Base-by-base conservation (phyloP, 1,140 invertebrate genomes). In the Drosophila azteca region DNA sequence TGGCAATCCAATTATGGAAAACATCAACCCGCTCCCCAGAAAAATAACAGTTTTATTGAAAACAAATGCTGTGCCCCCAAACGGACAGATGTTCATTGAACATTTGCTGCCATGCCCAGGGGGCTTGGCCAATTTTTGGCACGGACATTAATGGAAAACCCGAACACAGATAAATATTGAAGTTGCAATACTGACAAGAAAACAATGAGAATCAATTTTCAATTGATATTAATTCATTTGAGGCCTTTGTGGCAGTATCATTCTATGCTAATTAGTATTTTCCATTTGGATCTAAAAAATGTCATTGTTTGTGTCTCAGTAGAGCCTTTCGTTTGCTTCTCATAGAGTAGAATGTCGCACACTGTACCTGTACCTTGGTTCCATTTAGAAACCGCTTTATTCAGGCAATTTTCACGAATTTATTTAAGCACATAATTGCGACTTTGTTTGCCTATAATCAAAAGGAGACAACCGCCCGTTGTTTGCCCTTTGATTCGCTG, bases 1-100 rank as follows among this genome's bases (percentile, higher is more conserved):
- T 70, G 50, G 61, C 65, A 79, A 87, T 83, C 88, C 52, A 87
- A 87, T 87, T 87, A 88, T 22, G 50, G 65, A 48, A 46, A 43
- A 48, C 9, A 53, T 41, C 11, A 15, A 50, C 1, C 51, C 31
- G 22, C 24, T 31, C 39, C n/a, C 9, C 46, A 35, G 43, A 22
- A 35, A 53, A 20, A 0, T 1, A 20, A 31, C 51, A 51, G 43
- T 68, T 60, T 77, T 79, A 68, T 71, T 64, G 54, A 77, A 73
- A 68, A 51, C 41, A 66, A 54, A 45, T 29, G 4, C 41, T 60
- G n/a, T 35, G 45, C 45, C 45, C 50, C 8, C 17, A 20, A 20
- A 20, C 17, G 17, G 17, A 31, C 22, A 13, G 13, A 11, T 39
- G 13, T 15, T 65, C 26, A 65, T 44, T 44, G 15, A 31, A 62